Conservation (phyloP, 2,888 invertebrate species). For the Danaus chrysippus region DNA sequence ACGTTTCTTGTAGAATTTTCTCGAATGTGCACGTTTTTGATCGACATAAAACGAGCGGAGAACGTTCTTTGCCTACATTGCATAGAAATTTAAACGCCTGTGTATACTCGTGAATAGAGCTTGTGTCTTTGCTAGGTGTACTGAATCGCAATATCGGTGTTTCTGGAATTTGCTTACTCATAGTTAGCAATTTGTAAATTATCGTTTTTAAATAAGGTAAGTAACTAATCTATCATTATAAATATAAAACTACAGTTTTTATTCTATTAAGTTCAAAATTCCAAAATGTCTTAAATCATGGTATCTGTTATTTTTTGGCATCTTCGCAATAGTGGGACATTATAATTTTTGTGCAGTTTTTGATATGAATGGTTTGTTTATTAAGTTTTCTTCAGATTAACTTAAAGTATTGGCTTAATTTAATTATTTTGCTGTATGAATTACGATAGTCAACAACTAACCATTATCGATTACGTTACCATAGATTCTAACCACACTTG, state of each 20-base stretch:
- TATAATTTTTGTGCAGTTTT: no score
- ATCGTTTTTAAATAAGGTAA: constrained; percentile 15
- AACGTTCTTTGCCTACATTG: constrained; percentile 14
- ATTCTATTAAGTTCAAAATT: no score
- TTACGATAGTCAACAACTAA: not conserved
- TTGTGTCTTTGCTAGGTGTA: constrained; percentile 33
- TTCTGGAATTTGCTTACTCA: constrained; percentile 40
- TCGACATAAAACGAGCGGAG: constrained; percentile 22
- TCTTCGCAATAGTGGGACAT: no score
- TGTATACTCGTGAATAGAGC: constrained; percentile 28
- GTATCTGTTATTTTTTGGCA: no score
- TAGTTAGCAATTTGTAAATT: constrained; percentile 20
- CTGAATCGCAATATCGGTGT: constrained; percentile 35
- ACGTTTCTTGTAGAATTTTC: constrained; percentile 37
- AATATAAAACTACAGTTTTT: no score
- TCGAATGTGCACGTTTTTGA: constrained; percentile 38
- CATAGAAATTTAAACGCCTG: constrained; percentile 32
- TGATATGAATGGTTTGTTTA: no score
- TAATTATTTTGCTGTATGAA: no score
- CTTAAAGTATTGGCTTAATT: no score
- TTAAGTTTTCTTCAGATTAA: no score
- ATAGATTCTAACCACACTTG: constrained; percentile 3
- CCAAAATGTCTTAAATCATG: no score
- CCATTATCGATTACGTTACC: not conserved
- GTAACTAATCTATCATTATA: constrained; percentile 10